Conservation (phyloP, 2,797 vertebrate genomes). For the Enteromius mattozi region DNA sequence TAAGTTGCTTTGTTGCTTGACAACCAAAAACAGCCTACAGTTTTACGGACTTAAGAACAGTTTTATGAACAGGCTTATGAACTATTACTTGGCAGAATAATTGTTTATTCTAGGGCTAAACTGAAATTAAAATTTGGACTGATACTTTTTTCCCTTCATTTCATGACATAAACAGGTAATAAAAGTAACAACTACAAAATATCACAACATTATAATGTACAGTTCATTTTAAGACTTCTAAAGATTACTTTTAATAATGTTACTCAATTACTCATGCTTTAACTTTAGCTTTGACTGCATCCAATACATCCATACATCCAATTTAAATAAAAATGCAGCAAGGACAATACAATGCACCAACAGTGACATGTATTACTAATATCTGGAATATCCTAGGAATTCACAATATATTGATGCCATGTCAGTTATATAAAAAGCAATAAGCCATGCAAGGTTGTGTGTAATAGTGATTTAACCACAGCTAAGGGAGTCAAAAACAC, state of each 20-base stretch:
- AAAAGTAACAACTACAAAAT: background rate
- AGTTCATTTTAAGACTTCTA: background rate
- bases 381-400: background rate
- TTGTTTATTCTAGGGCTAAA: background rate
- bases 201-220: background rate
- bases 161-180: background rate
- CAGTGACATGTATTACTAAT: background rate
- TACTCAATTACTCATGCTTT: background rate
- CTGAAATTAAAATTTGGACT: background rate
- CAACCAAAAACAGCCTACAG: background rate
- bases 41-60: background rate
- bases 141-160: background rate
- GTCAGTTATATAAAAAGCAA: background rate
- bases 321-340: background rate
- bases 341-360: background rate
- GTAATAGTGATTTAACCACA: slow-evolving; percentile 2
- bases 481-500: background rate
- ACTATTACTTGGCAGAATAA: background rate
- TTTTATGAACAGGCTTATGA: background rate
- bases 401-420: background rate
- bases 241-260: background rate
- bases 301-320: background rate
- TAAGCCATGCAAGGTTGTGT: background rate
- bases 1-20: slow-evolving; percentile 2
- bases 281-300: background rate